Evolutionary conservation across 2,113 vertebrate species (phyloP).

Genomic region (Daphoenositta chrysoptera): DNA sequence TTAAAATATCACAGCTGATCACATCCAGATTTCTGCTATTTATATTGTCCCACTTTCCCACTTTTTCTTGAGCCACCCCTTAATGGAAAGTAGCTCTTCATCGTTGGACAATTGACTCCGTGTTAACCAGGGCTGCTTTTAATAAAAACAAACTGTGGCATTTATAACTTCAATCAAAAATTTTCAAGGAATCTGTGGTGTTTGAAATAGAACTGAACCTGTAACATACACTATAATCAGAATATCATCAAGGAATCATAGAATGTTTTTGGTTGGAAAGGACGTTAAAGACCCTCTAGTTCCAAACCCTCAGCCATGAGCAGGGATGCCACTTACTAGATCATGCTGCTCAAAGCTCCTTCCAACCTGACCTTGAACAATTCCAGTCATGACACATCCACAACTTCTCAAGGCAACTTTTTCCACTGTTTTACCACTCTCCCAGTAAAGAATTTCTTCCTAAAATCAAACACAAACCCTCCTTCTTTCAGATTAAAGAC

Average conservation of each 20-base stretch:
- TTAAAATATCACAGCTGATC: neutral
- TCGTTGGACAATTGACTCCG: neutral
- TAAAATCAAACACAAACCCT: neutral
- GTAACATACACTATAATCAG: rapidly evolving
- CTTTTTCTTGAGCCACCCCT: neutral
- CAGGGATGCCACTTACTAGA: neutral
- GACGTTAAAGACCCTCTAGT: neutral
- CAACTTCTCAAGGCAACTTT: neutral
- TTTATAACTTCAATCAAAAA: neutral
- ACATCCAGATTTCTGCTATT: neutral
- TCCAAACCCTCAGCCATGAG: neutral
- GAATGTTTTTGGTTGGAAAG: neutral
- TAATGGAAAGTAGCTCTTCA: neutral
- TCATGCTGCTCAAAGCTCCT: neutral
- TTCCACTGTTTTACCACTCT: neutral
- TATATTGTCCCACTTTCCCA: neutral
- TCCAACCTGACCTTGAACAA: neutral
- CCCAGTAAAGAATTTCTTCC: neutral
- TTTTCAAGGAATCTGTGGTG: neutral
- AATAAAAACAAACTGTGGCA: neutral
- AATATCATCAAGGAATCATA: neutral
- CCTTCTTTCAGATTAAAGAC: neutral
- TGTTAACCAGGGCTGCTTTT: neutral
- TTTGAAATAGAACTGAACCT: neutral
- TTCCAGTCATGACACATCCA: neutral